Percentiles rank a stretch among this genome's conserved stretches.
These are phyloP conservation scores for Limnephilus auricula DNA, from an alignment of 2,888 invertebrate species.

Conservation along the genomic window DNA sequence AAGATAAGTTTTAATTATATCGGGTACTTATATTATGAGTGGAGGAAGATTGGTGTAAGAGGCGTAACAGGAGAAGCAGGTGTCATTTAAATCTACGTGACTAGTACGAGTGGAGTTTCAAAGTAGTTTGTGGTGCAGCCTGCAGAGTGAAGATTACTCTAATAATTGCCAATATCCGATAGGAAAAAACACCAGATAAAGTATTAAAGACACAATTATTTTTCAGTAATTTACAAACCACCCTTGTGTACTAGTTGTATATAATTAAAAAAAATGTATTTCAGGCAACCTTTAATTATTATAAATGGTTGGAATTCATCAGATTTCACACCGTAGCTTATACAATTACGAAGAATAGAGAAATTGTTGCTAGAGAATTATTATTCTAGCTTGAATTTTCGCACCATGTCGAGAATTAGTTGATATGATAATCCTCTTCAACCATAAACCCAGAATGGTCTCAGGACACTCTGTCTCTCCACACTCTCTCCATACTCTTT, in stretches of 20 bases:
- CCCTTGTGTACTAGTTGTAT: neutral
- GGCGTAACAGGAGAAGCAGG: neutral
- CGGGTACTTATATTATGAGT: neutral
- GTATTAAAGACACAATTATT: too few relatives aligned
- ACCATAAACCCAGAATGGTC: neutral
- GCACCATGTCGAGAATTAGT: slow-evolving; percentile 2
- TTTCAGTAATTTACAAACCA: neutral
- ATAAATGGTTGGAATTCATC: neutral
- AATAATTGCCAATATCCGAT: too few relatives aligned
- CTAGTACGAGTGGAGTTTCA: neutral
- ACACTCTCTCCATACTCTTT: neutral
- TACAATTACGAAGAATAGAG: neutral
- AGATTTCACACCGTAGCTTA: neutral
- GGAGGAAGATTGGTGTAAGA: neutral
- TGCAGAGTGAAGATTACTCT: too few relatives aligned
- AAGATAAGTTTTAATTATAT: neutral
- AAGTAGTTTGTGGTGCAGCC: neutral
- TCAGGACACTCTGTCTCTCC: slow-evolving; percentile 13
- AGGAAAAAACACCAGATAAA: too few relatives aligned
- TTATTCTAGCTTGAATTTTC: neutral
- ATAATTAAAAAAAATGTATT: neutral
- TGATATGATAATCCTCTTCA: slow-evolving; percentile 3
- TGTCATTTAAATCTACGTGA: neutral
- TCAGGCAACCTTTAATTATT: neutral
- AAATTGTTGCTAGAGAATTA: neutral